These are phyloP conservation scores for Bombus waltoni DNA, from an alignment of 1,140 invertebrate species.

Conservation along the genomic window DNA sequence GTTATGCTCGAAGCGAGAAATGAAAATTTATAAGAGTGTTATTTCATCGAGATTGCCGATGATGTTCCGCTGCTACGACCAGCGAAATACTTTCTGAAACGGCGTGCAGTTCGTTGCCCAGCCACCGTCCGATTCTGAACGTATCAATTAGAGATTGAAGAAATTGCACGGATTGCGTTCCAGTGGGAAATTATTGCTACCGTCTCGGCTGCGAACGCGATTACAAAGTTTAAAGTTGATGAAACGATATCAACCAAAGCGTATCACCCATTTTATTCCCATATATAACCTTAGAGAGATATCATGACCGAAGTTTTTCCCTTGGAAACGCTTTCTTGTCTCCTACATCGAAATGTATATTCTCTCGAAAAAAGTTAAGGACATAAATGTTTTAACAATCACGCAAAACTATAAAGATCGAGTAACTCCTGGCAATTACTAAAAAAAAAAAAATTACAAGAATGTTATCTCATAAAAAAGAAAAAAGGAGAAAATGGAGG, in stretches of 20 bases:
- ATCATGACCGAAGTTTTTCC: too few species aligned
- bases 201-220: neutral
- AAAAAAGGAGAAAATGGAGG: conserved; percentile 62
- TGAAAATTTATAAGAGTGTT: conserved; percentile 41
- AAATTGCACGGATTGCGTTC: neutral
- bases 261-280: neutral
- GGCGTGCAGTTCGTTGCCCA: neutral
- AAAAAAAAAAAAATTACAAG: neutral
- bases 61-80: conserved; percentile 2
- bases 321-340: too few species aligned
- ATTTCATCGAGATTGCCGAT: conserved; percentile 4
- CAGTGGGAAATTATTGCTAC: neutral
- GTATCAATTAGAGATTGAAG: conserved; percentile 11
- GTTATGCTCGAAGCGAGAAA: neutral
- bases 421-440: neutral
- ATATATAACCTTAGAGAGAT: neutral
- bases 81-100: neutral
- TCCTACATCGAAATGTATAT: too few species aligned
- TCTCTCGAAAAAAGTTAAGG: too few species aligned
- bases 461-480: conserved; percentile 6
- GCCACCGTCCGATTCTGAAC: neutral
- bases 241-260: neutral
- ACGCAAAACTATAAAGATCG: neutral
- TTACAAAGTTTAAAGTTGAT: neutral
- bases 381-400: neutral